Evolutionary conservation across 37 sponge, comb jelly and placozoan genomes (phyloP).

Genomic region (Spongilla lacustris): DNA sequence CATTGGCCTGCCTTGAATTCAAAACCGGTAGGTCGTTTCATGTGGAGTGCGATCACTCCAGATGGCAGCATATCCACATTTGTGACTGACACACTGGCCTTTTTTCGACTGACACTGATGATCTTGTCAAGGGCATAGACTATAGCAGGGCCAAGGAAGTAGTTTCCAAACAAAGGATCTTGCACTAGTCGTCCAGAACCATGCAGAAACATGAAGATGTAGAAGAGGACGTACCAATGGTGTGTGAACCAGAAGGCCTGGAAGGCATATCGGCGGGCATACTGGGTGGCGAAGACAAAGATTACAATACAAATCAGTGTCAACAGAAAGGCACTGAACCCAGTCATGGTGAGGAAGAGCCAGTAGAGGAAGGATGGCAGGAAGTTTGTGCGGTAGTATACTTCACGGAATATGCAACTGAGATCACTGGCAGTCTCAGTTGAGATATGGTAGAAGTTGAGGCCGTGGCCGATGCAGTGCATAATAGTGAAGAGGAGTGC

Average conservation of each 20-base stretch:
- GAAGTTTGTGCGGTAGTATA: conserved; percentile 78
- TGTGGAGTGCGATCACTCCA: conserved; percentile 85
- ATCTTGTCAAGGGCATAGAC: conserved; percentile 88
- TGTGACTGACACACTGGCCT: conserved; percentile 78
- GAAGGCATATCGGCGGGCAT: conserved; percentile 91
- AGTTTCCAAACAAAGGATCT: conserved; percentile 94
- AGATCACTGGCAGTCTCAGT: conserved; percentile 93
- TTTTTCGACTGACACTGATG: conserved; percentile 83
- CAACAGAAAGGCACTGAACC: conserved; percentile 82
- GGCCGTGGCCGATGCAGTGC: conserved; percentile 92
- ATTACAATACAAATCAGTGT: conserved; percentile 75
- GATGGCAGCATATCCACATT: conserved; percentile 91
- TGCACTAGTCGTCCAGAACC: conserved; percentile 96
- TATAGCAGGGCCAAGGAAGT: conserved; percentile 91
- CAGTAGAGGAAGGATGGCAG: conserved; percentile 88
- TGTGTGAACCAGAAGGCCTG: conserved; percentile 96
- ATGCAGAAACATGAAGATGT: conserved; percentile 93
- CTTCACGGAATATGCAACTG: conserved; percentile 93
- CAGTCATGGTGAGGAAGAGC: conserved; percentile 95
- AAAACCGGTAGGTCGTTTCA: conserved; percentile 89
- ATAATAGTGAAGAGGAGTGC: conserved; percentile 85
- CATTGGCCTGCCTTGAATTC: conserved; percentile 98
- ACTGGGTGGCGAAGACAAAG: conserved; percentile 90
- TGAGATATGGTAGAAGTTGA: conserved; percentile 97
- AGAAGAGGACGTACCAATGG: conserved; percentile 85